These are phyloP conservation scores for Odontomachus brunneus DNA, from an alignment of 1,140 invertebrate species.

Conservation along the genomic window DNA sequence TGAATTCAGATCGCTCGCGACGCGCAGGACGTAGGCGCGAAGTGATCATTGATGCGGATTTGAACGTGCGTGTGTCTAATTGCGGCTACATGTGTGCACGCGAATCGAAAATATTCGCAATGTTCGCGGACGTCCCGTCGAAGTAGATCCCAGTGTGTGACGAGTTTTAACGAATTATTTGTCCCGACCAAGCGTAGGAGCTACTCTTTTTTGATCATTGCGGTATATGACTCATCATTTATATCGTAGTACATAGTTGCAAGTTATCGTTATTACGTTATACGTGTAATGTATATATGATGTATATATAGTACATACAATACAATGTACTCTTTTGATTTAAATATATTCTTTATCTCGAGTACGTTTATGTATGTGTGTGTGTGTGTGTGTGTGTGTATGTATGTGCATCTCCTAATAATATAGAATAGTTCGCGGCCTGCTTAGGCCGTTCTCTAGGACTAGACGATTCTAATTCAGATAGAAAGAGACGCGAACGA, in stretches of 20 bases:
- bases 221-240: slow-evolving; percentile 54
- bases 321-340: slow-evolving; percentile 69
- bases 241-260: slow-evolving; percentile 29
- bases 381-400: no score
- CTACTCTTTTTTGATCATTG: slow-evolving; percentile 46
- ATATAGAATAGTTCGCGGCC: slow-evolving; percentile 62
- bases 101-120: no score
- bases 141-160: slow-evolving; percentile 9
- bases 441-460: slow-evolving; percentile 63
- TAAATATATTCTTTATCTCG: slow-evolving; percentile 75
- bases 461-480: slow-evolving; percentile 70
- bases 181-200: slow-evolving; percentile 62
- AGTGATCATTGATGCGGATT: no score
- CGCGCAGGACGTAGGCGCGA: no score
- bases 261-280: slow-evolving; percentile 61
- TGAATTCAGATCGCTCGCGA: neutral
- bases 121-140: neutral
- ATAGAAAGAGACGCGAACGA: slow-evolving; percentile 48
- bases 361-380: no score
- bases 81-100: no score
- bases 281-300: slow-evolving; percentile 58
- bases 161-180: slow-evolving; percentile 15
- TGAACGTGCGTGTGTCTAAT: neutral
- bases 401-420: slow-evolving; percentile 59
- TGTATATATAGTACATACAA: slow-evolving; percentile 59